These are phyloP conservation scores for Nipponacmea schrenckii DNA, from an alignment of 2,888 invertebrate species.

Conservation along the genomic window DNA sequence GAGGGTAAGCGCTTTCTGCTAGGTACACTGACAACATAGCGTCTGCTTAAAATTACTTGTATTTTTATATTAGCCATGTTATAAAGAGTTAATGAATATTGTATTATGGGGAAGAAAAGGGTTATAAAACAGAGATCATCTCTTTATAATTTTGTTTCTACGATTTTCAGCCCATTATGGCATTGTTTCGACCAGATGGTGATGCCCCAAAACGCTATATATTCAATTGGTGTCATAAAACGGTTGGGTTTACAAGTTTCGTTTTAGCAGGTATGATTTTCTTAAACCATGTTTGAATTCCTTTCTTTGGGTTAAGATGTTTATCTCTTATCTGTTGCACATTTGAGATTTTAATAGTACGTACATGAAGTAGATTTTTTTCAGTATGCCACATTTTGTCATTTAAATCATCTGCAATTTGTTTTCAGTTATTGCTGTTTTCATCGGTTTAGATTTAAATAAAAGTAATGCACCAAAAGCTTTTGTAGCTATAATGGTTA, in stretches of 20 bases:
- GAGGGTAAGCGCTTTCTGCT: no score
- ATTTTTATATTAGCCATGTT: no score
- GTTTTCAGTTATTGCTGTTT: slow-evolving; percentile 16
- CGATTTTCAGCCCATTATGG: slow-evolving; percentile 51
- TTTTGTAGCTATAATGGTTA: slow-evolving; percentile 6
- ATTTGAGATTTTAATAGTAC: no score
- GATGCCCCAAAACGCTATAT: slow-evolving; percentile 39
- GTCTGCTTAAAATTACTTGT: no score
- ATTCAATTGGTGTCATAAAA: slow-evolving; percentile 61
- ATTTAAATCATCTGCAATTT: no score
- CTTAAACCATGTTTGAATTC: neutral
- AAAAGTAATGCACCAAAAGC: slow-evolving; percentile 6
- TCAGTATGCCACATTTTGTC: no score
- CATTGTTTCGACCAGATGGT: slow-evolving; percentile 50
- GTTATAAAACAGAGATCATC: no score
- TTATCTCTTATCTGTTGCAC: no score
- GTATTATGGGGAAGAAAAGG: no score
- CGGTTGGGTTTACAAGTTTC: slow-evolving; percentile 47
- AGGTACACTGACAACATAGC: no score
- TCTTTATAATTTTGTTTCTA: no score
- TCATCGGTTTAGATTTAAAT: slow-evolving; percentile 18
- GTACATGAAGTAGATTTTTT: neutral
- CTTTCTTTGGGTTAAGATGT: neutral
- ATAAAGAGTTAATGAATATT: no score
- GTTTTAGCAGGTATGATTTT: slow-evolving; percentile 46